Base-by-base conservation (phyloP, 1,140 invertebrate species). In the Ceratosolen fusciceps region DNA sequence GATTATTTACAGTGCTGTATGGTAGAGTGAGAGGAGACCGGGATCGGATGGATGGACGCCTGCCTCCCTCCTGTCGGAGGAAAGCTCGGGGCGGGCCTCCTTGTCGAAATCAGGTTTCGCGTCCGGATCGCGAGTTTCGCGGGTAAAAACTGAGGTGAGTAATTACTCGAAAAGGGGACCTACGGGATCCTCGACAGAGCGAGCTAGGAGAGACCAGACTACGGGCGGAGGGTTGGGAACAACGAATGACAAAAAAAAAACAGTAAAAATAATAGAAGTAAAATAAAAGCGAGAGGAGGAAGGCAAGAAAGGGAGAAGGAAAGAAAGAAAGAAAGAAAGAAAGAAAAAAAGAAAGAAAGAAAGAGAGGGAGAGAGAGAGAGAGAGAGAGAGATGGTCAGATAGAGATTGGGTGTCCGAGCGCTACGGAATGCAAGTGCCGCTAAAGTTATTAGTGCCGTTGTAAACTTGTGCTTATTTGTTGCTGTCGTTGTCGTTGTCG, bases 91-190 rank as follows among this genome's bases (percentile, higher is more conserved):
- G 8, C 31, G 43, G 58, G 71, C 37, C 47, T 81, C 74, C 65
- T 56, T 81, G 77, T 79, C 77, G 80, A 81, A 79, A 74, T 75
- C 77, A 75, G 73, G 77, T 75, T 77, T 67, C 52, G 67, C 60
- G 62, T 43, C 52, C 43, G 62, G 62, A 62, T 71, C 54, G 82
- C 72, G 56, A 75, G 58, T 76, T 60, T 54, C 49, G 73, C 81
- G 78, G 75, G 81, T 72, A 83, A 83, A 78, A 83, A 81, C 77
- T 76, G 31, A 79, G 58, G 70, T 65, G 49, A 52, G 77, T 82
- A 80, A 84, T 85, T 85, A 81, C 81, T 80, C 81, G 70, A 72
- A 72, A 72, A 80, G 71, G n/a, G n/a, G 54, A 31, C 60, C 81
- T 29, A 24, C 31, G 56, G 62, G 79, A 43, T 71, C 54, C 24